phyloP scores from a whole-genome alignment of 2,888 invertebrate genomes.

The Mythimna vitellina region DNA sequence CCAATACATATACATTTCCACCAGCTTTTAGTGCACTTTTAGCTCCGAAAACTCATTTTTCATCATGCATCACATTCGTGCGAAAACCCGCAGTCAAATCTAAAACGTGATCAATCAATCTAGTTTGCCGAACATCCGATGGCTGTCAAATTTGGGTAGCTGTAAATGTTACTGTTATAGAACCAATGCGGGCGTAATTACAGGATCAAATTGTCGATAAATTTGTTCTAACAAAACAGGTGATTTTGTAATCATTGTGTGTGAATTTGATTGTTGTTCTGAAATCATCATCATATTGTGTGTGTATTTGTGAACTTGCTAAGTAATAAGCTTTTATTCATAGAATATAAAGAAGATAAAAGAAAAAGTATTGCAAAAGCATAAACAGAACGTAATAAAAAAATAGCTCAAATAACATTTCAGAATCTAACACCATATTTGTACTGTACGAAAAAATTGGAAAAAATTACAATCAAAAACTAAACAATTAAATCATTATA shows the following conservation, averaged over 20 bases:
- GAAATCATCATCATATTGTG: slow-evolving; percentile 15
- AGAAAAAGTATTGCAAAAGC: background rate
- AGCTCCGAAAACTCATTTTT: slow-evolving; percentile 34
- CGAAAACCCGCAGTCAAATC: slow-evolving; percentile 39
- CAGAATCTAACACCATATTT: background rate
- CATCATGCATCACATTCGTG: slow-evolving; percentile 33
- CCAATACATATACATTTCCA: slow-evolving; percentile 15
- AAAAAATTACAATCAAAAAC: background rate
- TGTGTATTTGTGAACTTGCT: background rate
- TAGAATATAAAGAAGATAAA: background rate
- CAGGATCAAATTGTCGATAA: slow-evolving; percentile 39
- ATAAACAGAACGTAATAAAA: background rate
- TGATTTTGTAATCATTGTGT: slow-evolving; percentile 34
- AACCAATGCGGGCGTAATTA: slow-evolving; percentile 53
- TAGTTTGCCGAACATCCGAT: slow-evolving; percentile 42
- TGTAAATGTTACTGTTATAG: slow-evolving; percentile 35
- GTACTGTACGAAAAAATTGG: background rate
- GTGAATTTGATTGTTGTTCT: slow-evolving; percentile 30
- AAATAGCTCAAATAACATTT: background rate
- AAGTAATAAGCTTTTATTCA: background rate
- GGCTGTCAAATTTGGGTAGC: slow-evolving; percentile 47
- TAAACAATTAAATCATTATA: background rate
- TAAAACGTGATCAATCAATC: slow-evolving; percentile 54
- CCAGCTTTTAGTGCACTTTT: slow-evolving; percentile 43
- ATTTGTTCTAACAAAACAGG: slow-evolving; percentile 38